Evolutionary conservation across 2,797 vertebrate species (phyloP).

Genomic region (Enteromius thamalakanensis): DNA sequence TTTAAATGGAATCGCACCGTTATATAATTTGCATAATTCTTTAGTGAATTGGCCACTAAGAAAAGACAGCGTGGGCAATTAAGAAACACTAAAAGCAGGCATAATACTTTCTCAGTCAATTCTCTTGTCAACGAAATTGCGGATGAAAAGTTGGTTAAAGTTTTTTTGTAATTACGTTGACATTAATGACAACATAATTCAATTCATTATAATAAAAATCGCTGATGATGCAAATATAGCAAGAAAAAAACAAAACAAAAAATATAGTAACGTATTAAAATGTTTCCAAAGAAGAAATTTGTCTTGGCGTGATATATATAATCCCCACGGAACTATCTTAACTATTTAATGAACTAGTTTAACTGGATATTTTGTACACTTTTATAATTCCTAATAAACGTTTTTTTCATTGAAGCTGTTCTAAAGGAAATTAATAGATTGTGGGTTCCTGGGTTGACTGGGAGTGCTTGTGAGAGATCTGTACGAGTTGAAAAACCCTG

Average conservation of each 20-base stretch:
- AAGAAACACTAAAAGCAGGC: background rate
- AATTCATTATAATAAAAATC: background rate
- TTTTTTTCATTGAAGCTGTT: background rate
- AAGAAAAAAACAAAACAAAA: background rate
- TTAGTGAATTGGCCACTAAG: constrained; percentile 10
- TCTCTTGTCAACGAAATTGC: background rate
- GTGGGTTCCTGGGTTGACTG: background rate
- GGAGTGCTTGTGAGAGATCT: background rate
- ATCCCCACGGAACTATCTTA: background rate
- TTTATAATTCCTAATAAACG: background rate
- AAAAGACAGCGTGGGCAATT: background rate
- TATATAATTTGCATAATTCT: constrained; percentile 19
- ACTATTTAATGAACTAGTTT: too few species aligned
- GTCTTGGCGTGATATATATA: too few species aligned
- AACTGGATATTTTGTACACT: background rate
- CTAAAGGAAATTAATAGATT: background rate
- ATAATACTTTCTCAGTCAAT: background rate
- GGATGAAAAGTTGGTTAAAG: background rate
- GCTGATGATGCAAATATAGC: background rate
- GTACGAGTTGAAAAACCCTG: background rate
- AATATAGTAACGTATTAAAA: background rate
- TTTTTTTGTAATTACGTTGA: background rate
- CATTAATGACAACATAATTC: background rate
- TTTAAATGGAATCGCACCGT: background rate
- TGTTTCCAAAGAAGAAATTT: background rate